phyloP scores from a whole-genome alignment of 2,113 vertebrate genomes.

The Climacteris rufus region DNA sequence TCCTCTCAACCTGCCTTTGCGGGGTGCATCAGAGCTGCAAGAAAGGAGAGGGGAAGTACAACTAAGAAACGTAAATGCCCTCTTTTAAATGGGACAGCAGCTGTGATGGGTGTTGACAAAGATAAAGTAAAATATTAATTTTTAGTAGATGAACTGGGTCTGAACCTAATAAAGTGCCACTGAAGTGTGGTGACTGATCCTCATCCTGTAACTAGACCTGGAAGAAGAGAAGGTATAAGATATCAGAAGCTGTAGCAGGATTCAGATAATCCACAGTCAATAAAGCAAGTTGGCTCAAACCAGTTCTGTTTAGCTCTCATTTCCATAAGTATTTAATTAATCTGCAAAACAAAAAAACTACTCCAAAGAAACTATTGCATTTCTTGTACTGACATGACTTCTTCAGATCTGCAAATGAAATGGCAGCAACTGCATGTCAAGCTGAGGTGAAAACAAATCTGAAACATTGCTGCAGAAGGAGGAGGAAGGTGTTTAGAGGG shows the following conservation, averaged over 20 bases:
- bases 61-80: background rate
- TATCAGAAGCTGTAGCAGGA: background rate
- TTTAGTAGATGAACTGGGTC: background rate
- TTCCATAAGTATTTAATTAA: constrained; percentile 58
- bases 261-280: background rate
- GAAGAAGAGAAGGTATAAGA: background rate
- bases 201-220: background rate
- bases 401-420: constrained; percentile 51
- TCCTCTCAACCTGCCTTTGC: background rate
- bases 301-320: constrained; percentile 12
- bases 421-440: background rate
- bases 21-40: background rate
- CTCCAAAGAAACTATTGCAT: background rate
- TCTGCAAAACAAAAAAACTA: background rate
- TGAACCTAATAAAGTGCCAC: background rate
- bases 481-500: background rate
- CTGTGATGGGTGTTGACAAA: background rate
- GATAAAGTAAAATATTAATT: background rate
- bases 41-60: background rate
- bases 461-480: background rate
- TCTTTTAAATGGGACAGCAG: background rate
- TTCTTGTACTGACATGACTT: constrained; percentile 44
- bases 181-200: background rate
- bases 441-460: background rate
- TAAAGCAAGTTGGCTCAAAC: constrained; percentile 7